phyloP scores from a whole-genome alignment of 2,888 invertebrate species.

The Temnothorax unifasciatus region DNA sequence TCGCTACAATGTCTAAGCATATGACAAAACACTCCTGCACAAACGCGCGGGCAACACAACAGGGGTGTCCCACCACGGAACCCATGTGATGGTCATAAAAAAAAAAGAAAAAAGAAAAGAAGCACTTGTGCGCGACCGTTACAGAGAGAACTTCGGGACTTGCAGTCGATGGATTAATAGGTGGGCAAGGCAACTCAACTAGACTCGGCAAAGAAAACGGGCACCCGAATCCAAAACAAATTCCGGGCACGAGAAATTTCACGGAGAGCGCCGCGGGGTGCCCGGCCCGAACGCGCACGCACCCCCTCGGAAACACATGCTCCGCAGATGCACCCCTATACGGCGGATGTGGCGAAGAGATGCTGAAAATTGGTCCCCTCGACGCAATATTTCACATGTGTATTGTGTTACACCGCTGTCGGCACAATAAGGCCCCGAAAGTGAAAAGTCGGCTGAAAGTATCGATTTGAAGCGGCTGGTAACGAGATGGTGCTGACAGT shows the following conservation, averaged over 20 bases:
- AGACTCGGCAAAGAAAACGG: constrained; percentile 60
- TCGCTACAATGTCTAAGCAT: constrained; percentile 43
- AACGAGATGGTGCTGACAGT: constrained; percentile 49
- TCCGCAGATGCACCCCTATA: constrained; percentile 77
- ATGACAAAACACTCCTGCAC: constrained; percentile 51
- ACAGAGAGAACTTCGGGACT: constrained; percentile 60
- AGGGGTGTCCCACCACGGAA: not conserved
- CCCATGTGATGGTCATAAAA: constrained; percentile 6
- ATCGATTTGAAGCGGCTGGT: constrained; percentile 64
- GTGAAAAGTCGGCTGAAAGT: constrained; percentile 41
- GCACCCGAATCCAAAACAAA: constrained; percentile 67
- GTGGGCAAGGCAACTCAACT: constrained; percentile 65
- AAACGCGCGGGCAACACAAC: constrained; percentile 50
- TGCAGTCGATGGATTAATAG: constrained; percentile 61
- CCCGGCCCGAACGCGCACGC: constrained; percentile 63
- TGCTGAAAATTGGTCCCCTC: constrained; percentile 68
- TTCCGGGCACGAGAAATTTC: constrained; percentile 71
- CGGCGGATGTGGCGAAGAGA: constrained; percentile 63
- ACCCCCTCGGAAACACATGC: constrained; percentile 76
- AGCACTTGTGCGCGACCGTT: constrained; percentile 63
- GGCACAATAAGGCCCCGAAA: constrained; percentile 58
- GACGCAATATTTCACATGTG: constrained; percentile 76
- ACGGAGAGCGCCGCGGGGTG: constrained; percentile 71
- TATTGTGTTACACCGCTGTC: constrained; percentile 73
- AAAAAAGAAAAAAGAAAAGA: constrained; percentile 31